Evolutionary conservation across 2,113 vertebrate genomes (phyloP).

Genomic region (Panthera leo): DNA sequence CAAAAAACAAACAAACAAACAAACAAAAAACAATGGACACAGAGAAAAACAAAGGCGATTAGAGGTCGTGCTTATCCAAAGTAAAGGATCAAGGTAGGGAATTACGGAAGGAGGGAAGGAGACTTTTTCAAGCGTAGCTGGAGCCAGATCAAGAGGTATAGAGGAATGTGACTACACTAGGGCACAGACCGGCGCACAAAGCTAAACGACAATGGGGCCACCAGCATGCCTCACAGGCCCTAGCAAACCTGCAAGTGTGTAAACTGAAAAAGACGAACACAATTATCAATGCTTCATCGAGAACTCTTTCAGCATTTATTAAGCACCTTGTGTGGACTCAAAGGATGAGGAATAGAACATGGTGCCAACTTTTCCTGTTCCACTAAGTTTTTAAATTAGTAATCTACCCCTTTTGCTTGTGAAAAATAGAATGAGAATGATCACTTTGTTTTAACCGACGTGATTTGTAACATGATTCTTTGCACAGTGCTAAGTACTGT

Average conservation of each 20-base stretch:
- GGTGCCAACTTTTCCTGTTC: background rate
- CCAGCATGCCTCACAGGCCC: background rate
- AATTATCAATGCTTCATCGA: background rate
- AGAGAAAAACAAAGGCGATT: background rate
- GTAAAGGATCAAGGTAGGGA: background rate
- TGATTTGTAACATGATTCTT: slow-evolving; percentile 9
- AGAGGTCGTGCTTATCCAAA: background rate
- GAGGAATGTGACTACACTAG: background rate
- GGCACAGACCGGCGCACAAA: background rate
- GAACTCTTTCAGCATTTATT: background rate
- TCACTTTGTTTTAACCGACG: background rate
- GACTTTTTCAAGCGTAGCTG: background rate
- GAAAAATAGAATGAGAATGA: background rate
- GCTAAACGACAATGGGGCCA: background rate
- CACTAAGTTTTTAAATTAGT: background rate
- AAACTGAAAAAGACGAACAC: slow-evolving; percentile 28
- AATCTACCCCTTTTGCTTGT: background rate
- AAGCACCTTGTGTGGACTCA: background rate
- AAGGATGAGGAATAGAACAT: background rate
- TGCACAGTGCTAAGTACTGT: background rate
- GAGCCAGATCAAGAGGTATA: background rate
- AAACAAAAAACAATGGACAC: background rate
- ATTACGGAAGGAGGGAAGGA: background rate
- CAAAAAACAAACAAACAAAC: background rate
- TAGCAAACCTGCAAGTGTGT: background rate